These are phyloP conservation scores for Holothuria scabra DNA, from an alignment of 53 echinoderm and acorn worm species.

Conservation along the genomic window DNA sequence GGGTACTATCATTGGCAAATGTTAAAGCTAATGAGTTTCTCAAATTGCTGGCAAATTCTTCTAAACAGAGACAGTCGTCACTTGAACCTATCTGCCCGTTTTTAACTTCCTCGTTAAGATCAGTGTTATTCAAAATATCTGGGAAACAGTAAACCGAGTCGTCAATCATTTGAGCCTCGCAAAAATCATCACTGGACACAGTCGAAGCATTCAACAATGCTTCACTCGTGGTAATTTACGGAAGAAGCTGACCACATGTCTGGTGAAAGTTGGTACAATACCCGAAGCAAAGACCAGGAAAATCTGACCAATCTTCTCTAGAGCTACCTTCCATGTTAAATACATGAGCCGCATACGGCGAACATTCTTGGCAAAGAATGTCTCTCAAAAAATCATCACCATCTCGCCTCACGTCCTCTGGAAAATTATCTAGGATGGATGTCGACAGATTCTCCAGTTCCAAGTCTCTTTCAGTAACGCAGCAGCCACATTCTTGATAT, in stretches of 20 bases:
- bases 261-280: conserved; percentile 77
- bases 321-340: conserved; percentile 40
- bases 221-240: conserved; percentile 56
- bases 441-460: conserved; percentile 42
- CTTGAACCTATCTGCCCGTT: too few species aligned
- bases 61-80: conserved; percentile 51
- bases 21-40: conserved; percentile 78
- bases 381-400: conserved; percentile 50
- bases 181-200: conserved; percentile 60
- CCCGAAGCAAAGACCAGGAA: conserved; percentile 76
- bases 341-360: conserved; percentile 73
- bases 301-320: conserved; percentile 50
- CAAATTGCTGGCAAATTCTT: conserved; percentile 83
- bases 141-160: conserved; percentile 89
- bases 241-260: conserved; percentile 65
- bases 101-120: conserved; percentile 61
- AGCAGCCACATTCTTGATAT: conserved; percentile 63
- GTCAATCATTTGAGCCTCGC: conserved; percentile 57
- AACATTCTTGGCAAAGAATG: conserved; percentile 30
- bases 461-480: conserved; percentile 56
- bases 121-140: conserved; percentile 58
- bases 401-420: not conserved
- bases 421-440: conserved; percentile 4
- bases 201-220: conserved; percentile 33
- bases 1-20: conserved; percentile 83